These are phyloP conservation scores for Alces alces DNA, from an alignment of 2,113 vertebrate species.

Conservation along the genomic window DNA sequence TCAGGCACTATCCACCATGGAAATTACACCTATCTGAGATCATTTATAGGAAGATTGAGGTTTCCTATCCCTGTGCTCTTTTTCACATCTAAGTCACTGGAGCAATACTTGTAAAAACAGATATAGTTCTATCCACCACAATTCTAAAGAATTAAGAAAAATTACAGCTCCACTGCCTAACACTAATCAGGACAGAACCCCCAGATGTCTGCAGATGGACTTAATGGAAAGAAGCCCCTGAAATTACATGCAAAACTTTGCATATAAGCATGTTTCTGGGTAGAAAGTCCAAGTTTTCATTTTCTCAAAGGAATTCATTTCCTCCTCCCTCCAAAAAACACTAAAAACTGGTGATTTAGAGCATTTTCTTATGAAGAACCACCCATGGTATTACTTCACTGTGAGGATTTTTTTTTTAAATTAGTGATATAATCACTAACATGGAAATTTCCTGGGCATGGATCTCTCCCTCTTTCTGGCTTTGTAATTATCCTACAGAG, in stretches of 20 bases:
- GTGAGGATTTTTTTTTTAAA: neutral
- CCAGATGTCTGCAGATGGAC: neutral
- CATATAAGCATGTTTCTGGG: neutral
- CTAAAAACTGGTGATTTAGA: neutral
- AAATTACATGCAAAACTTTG: neutral
- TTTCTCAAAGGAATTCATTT: neutral
- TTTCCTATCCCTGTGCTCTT: neutral
- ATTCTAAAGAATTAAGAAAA: neutral
- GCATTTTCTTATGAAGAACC: neutral
- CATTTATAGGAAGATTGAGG: neutral
- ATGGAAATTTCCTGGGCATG: neutral
- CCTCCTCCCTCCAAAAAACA: neutral
- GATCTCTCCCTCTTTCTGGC: neutral
- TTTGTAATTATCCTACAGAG: neutral
- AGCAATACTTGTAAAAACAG: neutral
- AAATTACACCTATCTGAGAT: neutral
- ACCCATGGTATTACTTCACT: neutral
- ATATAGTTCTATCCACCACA: neutral
- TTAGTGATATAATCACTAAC: neutral
- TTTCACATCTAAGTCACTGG: neutral
- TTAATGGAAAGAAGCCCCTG: neutral
- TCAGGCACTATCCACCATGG: neutral
- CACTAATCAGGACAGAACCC: neutral
- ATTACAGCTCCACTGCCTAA: neutral
- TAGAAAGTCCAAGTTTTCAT: neutral